Conservation (phyloP, 2,113 vertebrate species). For the Aix galericulata region DNA sequence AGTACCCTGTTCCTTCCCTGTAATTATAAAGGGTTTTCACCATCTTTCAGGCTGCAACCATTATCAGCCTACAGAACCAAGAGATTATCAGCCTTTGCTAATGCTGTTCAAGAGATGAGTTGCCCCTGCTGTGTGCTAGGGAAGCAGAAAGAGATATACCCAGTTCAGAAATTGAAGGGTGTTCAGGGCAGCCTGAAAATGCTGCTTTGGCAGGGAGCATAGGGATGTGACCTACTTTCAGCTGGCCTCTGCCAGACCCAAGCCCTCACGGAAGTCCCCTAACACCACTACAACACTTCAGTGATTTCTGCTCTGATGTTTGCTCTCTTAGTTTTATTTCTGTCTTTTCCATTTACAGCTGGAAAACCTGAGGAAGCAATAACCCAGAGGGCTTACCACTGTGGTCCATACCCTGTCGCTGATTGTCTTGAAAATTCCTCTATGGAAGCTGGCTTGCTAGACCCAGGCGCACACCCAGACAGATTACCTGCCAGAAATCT, state of each 20-base stretch:
- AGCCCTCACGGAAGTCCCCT: neutral
- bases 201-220: neutral
- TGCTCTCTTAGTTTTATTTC: neutral
- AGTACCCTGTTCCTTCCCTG: neutral
- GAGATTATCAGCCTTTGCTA: neutral
- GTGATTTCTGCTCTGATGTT: neutral
- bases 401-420: neutral
- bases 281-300: neutral
- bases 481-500: neutral
- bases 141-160: neutral
- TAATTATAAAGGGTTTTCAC: neutral
- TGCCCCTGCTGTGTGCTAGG: neutral
- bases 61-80: neutral
- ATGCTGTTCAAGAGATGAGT: neutral
- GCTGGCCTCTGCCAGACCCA: neutral
- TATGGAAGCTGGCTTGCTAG: neutral
- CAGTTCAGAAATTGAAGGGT: neutral
- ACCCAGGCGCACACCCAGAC: neutral
- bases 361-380: neutral
- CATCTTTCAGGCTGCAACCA: neutral
- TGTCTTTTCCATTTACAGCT: neutral
- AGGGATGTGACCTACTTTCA: neutral
- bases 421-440: neutral
- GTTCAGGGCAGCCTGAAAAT: neutral
- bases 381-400: neutral